Evolutionary conservation across 2,888 invertebrate species (phyloP).

Genomic region (Pyralis farinalis): DNA sequence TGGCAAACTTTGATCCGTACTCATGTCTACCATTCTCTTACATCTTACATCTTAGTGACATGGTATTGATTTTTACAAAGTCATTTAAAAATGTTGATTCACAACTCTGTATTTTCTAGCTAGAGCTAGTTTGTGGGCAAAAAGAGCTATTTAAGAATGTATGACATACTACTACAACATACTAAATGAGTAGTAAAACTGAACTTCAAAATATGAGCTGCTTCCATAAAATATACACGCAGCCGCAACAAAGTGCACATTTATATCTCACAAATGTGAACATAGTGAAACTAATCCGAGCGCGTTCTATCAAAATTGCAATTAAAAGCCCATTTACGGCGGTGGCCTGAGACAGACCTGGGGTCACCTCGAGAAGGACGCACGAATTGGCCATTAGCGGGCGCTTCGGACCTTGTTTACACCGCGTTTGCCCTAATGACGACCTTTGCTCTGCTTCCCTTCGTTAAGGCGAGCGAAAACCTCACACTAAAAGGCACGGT

Average conservation of each 20-base stretch:
- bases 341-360: constrained; percentile 65
- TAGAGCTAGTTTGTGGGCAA: too few relatives aligned
- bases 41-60: too few relatives aligned
- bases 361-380: constrained; percentile 73
- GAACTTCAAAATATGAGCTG: too few relatives aligned
- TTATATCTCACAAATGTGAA: constrained; percentile 34
- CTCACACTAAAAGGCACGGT: constrained; percentile 79
- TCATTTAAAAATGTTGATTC: too few relatives aligned
- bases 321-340: constrained; percentile 77
- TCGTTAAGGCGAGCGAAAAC: constrained; percentile 81
- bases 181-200: too few relatives aligned
- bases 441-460: constrained; percentile 81
- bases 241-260: constrained; percentile 21
- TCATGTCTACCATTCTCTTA: too few relatives aligned
- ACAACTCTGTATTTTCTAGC: too few relatives aligned
- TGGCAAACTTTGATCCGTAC: too few relatives aligned
- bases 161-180: too few relatives aligned
- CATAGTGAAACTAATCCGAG: constrained; percentile 65
- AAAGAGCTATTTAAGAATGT: too few relatives aligned
- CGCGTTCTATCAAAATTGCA: constrained; percentile 74
- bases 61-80: too few relatives aligned
- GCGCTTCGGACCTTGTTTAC: constrained; percentile 80
- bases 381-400: constrained; percentile 81
- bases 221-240: too few relatives aligned
- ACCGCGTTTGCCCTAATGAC: constrained; percentile 82